These are phyloP conservation scores for Thrips palmi DNA, from an alignment of 1,140 invertebrate species.

Conservation along the genomic window DNA sequence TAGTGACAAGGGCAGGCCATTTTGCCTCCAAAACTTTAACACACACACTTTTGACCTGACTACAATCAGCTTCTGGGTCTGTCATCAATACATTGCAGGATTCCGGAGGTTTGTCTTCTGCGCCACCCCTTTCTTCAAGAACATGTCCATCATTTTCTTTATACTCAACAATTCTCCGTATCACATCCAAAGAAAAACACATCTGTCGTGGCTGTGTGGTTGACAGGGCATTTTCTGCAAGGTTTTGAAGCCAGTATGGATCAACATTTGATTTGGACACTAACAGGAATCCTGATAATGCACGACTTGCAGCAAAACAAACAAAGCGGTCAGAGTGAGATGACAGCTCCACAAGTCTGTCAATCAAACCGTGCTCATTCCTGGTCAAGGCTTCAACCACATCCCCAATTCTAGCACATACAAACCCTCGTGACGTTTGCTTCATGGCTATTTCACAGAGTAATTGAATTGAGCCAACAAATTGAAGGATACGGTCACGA, in stretches of 20 bases:
- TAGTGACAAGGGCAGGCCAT: constrained; percentile 54
- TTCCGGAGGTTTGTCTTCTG: constrained; percentile 14
- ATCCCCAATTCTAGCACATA: constrained; percentile 57
- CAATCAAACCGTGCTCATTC: constrained; percentile 62
- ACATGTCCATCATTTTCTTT: constrained; percentile 68
- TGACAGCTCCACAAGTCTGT: constrained; percentile 60
- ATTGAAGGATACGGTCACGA: constrained; percentile 46
- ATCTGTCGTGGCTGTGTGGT: constrained; percentile 53
- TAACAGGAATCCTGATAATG: constrained; percentile 62
- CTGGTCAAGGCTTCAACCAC: constrained; percentile 59
- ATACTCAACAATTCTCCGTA: constrained; percentile 71
- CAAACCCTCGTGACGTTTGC: constrained; percentile 58
- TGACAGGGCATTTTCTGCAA: constrained; percentile 28
- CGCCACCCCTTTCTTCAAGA: constrained; percentile 38
- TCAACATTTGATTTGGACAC: constrained; percentile 63
- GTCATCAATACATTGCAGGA: constrained; percentile 46
- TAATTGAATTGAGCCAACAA: constrained; percentile 61
- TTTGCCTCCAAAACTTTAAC: constrained; percentile 66
- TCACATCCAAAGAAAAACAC: constrained; percentile 63
- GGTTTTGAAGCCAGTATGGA: constrained; percentile 52
- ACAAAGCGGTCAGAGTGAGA: constrained; percentile 60
- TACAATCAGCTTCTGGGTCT: constrained; percentile 59
- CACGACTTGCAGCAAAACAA: constrained; percentile 57
- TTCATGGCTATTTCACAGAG: constrained; percentile 68
- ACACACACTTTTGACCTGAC: constrained; percentile 60